Evolutionary conservation across 2,113 vertebrate species (phyloP).

Genomic region (Channa argus): DNA sequence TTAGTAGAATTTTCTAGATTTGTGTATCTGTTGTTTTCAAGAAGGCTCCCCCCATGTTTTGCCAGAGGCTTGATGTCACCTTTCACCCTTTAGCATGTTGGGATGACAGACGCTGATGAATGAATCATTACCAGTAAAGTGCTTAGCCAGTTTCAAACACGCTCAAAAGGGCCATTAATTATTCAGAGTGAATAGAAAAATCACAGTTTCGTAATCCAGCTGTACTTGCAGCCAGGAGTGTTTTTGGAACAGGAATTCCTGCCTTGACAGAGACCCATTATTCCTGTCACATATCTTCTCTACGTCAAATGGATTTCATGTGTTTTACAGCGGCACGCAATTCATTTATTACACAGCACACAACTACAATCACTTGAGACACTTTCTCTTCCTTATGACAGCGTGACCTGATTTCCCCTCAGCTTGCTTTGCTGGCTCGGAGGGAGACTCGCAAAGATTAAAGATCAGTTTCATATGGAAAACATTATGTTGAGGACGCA

Average conservation of each 20-base stretch:
- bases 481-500: conserved; percentile 51
- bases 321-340: conserved; percentile 30
- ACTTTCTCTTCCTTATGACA: conserved; percentile 44
- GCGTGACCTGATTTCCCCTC: conserved; percentile 53
- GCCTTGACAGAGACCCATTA: conserved; percentile 32
- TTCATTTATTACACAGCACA: conserved; percentile 29
- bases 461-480: conserved; percentile 67
- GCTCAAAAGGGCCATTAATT: conserved; percentile 54
- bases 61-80: conserved; percentile 51
- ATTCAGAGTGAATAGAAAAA: conserved; percentile 46
- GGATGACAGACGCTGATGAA: conserved; percentile 31
- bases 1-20: conserved; percentile 6
- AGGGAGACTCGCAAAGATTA: conserved; percentile 36
- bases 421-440: conserved; percentile 41
- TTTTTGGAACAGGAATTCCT: conserved; percentile 20
- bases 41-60: conserved; percentile 21
- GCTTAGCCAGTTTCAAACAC: conserved; percentile 47
- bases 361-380: conserved; percentile 17
- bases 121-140: conserved; percentile 33
- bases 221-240: not conserved
- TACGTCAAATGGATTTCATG: conserved; percentile 30
- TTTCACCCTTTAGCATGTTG: conserved; percentile 38
- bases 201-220: conserved; percentile 28
- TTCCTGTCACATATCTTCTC: not conserved
- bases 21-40: conserved; percentile 9